phyloP scores from a whole-genome alignment of 2,113 vertebrate species.

The Solenodon paradoxus region DNA sequence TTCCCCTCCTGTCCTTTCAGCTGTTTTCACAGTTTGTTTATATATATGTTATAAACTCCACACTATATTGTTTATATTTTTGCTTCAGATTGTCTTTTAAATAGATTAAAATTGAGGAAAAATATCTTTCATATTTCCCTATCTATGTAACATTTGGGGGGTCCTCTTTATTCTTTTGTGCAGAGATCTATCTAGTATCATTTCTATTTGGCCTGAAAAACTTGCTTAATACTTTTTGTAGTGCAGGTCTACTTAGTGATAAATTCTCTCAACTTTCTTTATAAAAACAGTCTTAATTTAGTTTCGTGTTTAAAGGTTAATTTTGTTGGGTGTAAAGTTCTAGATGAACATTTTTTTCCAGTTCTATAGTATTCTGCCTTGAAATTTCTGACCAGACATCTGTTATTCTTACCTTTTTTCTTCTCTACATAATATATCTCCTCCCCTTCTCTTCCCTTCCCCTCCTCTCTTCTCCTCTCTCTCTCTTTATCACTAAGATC shows the following conservation, averaged over 20 bases:
- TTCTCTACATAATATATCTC: neutral
- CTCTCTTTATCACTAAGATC: neutral
- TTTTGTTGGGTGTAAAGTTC: neutral
- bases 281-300: neutral
- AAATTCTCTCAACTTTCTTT: neutral
- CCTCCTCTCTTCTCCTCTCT: neutral
- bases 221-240: neutral
- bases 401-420: neutral
- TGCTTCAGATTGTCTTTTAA: neutral
- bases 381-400: neutral
- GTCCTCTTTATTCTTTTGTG: neutral
- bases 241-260: neutral
- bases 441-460: too few species aligned
- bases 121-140: neutral
- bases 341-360: neutral
- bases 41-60: neutral
- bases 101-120: conserved; percentile 6
- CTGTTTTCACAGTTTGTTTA: neutral
- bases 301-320: neutral
- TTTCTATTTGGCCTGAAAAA: neutral
- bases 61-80: neutral
- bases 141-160: neutral
- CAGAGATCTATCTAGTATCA: neutral
- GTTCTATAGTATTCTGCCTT: neutral
- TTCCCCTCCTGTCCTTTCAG: neutral